Evolutionary conservation across 92 coral and sea anemone species (phyloP), one percentile per base, ranked within the genome.

Genomic region (Phymanthus crucifer): DNA sequence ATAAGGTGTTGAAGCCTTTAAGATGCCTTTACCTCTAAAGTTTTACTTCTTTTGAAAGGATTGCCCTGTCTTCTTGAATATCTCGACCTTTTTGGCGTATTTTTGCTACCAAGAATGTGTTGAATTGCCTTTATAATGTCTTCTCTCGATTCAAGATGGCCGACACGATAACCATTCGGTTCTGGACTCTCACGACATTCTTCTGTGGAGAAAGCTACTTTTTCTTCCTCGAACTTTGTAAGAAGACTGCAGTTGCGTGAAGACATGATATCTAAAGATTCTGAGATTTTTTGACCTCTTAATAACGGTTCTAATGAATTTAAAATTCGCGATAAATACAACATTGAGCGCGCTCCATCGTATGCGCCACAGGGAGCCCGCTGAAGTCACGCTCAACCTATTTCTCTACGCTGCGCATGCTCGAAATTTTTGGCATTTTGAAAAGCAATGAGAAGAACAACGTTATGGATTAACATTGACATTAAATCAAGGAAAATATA

Each of bases 71-170:
- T 61, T 61, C 13, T 61, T 61, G 29, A 27, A 27, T 34, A 24
- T 61, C 29, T 61, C 68, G 29, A 54, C 64, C n/a, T 61, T 61
- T 61, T 61, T 18, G 32, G 26, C 10, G 17, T 27, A 29, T 61
- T 61, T 9, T 61, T 61, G 68, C 16, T 61, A 19, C 71, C 80
- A 24, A 77, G 72, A 64, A 77, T 77, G 47, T 43, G n/a, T 6
- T 58, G n/a, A 36, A 77, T 47, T 6, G 71, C 81, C 9, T 77
- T 65, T 21, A 77, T 65, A 16, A 77, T 77, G 8, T 40, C 81
- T 37, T 77, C 54, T 47, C 81, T 61, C 10, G 81, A 37, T 61
- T 36, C 33, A 24, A 77, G 81, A 4, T 26, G 38, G 36, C 58
- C 78, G 13, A 24, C 66, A 32, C 16, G 36, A 23, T 54, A 69